Percentiles rank a stretch among this genome's conserved stretches.
Evolutionary conservation across 2,113 vertebrate genomes (phyloP).

Genomic region (Burhinus bistriatus): DNA sequence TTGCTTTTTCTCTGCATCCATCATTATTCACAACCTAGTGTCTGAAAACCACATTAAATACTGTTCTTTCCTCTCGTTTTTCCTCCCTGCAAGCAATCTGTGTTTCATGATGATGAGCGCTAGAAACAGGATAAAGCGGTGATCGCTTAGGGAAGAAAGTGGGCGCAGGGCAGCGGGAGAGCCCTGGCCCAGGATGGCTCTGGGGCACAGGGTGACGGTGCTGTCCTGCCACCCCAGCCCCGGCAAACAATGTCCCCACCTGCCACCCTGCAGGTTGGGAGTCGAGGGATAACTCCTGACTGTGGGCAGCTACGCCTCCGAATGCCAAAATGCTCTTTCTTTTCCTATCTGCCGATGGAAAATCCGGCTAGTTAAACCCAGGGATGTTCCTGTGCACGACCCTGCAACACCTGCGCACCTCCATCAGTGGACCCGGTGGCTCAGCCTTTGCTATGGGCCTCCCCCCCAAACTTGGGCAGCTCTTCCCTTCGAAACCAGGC

Average conservation of each 20-base stretch:
- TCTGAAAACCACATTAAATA: neutral
- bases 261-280: neutral
- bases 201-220: neutral
- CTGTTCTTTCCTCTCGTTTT: neutral
- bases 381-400: neutral
- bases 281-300: neutral
- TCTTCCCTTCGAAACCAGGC: too few species aligned
- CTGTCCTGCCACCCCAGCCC: neutral
- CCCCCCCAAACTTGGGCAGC: neutral
- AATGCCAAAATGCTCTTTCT: neutral
- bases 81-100: neutral
- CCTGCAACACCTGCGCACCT: neutral
- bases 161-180: neutral
- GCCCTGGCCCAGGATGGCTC: too few species aligned
- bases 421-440: accelerated
- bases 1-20: neutral
- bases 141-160: neutral
- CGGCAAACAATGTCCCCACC: accelerated
- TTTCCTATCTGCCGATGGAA: neutral
- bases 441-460: neutral
- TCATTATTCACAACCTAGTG: neutral
- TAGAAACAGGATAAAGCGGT: neutral
- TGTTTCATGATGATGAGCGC: neutral
- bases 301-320: neutral
- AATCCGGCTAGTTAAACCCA: accelerated